These are phyloP conservation scores for Pseudomyrmex pallidus DNA, from an alignment of 1,140 invertebrate species.

Conservation along the genomic window DNA sequence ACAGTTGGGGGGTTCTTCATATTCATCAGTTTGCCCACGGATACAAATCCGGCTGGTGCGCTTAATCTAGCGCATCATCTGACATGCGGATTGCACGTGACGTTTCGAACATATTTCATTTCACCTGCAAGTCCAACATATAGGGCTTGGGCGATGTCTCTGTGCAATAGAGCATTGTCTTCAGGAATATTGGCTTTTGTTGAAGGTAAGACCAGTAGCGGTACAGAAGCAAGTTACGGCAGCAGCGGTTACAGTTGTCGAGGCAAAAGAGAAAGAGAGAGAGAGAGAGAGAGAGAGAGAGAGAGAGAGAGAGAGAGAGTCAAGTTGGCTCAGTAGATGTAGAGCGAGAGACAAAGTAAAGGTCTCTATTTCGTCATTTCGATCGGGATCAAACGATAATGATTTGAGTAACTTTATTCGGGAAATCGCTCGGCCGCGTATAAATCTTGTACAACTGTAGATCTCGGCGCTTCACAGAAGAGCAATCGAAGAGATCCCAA, in stretches of 20 bases:
- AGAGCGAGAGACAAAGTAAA: neutral
- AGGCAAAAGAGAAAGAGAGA: neutral
- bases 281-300: constrained; percentile 16
- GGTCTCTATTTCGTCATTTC: neutral
- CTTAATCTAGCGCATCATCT: constrained; percentile 51
- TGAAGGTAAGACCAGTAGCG: constrained; percentile 33
- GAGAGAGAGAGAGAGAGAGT: too few species aligned
- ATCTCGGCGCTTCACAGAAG: neutral
- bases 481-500: constrained; percentile 12
- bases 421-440: constrained; percentile 1
- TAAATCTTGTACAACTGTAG: constrained; percentile 22
- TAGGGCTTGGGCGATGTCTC: neutral
- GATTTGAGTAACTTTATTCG: constrained; percentile 47
- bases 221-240: neutral
- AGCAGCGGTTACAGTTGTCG: neutral
- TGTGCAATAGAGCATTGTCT: constrained; percentile 45
- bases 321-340: too few species aligned
- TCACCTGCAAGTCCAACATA: constrained; percentile 32
- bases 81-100: constrained; percentile 48
- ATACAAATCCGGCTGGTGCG: constrained; percentile 32
- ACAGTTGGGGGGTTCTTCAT: constrained; percentile 8
- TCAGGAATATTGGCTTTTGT: constrained; percentile 56
- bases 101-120: constrained; percentile 54
- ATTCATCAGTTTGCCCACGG: constrained; percentile 42
- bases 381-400: constrained; percentile 39